These are phyloP conservation scores for Panthera tigris DNA, from an alignment of 2,113 vertebrate genomes.

Conservation along the genomic window DNA sequence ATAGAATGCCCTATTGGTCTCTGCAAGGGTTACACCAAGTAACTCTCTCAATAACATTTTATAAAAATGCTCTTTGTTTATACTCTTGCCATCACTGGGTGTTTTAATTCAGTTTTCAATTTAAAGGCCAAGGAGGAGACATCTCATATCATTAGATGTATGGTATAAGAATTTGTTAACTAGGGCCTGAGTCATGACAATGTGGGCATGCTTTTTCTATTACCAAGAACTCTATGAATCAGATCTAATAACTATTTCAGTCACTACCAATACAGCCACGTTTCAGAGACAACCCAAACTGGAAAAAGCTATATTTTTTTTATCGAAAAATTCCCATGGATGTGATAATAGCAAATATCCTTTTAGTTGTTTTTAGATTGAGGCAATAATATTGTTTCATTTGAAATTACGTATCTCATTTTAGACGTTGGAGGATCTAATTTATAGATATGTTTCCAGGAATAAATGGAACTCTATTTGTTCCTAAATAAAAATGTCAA, in stretches of 20 bases:
- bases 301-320: background rate
- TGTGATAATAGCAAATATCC: constrained; percentile 45
- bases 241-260: constrained; percentile 44
- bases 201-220: constrained; percentile 26
- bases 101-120: constrained; percentile 57
- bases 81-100: background rate
- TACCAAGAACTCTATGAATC: constrained; percentile 47
- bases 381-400: constrained; percentile 5
- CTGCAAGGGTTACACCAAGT: background rate
- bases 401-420: constrained; percentile 39
- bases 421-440: background rate
- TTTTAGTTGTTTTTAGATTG: constrained; percentile 42
- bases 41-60: background rate
- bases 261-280: background rate
- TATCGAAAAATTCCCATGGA: background rate
- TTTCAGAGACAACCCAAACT: background rate
- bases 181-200: background rate
- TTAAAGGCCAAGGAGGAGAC: constrained; percentile 2
- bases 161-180: constrained; percentile 38
- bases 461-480: constrained; percentile 9
- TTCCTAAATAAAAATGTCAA: constrained; percentile 54
- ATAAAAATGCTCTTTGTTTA: constrained; percentile 25
- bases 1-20: background rate
- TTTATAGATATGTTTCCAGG: constrained; percentile 39
- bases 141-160: constrained; percentile 12